Base-by-base conservation (phyloP, 2,113 vertebrate genomes). In the Pyrgilauda ruficollis region DNA sequence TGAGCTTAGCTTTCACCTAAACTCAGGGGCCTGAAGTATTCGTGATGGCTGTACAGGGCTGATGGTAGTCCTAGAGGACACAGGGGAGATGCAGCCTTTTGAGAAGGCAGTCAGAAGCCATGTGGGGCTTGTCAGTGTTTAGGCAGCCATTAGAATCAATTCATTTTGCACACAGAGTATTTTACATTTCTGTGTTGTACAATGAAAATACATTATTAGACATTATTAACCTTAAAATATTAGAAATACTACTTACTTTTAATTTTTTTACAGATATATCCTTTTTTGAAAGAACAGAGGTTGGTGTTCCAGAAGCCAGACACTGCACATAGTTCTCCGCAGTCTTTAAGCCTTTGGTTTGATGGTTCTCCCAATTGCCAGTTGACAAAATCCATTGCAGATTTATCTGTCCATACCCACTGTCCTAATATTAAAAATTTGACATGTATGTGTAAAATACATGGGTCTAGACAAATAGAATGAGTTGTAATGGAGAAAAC, bases 371-470 rank as follows among this genome's bases (percentile, higher is more conserved):
- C 98, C 3, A 55, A 2, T 44, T 98, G 97, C 99, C 99, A 99
- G 96, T 99, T 99, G 87, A 98, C 98, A 94, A 98, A 99, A 93
- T 99, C 98, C 64, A 99, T 50, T 35, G 97, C 95, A 6, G 76
- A 98, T 90, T 97, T 98, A 93, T 99, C 98, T 20, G 98, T 90
- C 99, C 99, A 99, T 89, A 98, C 89, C 99, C 99, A 99, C 18
- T 56, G 47, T 41, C 3, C 93, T 96, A 55, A 63, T 76, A 56
- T 91, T 89, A 83, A 69, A 90, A 92, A 92, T 74, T 53, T 7
- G 86, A 14, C 7, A n/a, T 58, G 15, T 27, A 43, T 56, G 6
- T 46, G 39, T 53, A 80, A 80, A 83, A 64, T 43, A 43, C 13
- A 31, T 3, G 5, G 7, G 2, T 26, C 76, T 84, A 82, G 43